These are phyloP conservation scores for Stomorhina lunata DNA, from an alignment of 2,888 invertebrate species.

Conservation along the genomic window DNA sequence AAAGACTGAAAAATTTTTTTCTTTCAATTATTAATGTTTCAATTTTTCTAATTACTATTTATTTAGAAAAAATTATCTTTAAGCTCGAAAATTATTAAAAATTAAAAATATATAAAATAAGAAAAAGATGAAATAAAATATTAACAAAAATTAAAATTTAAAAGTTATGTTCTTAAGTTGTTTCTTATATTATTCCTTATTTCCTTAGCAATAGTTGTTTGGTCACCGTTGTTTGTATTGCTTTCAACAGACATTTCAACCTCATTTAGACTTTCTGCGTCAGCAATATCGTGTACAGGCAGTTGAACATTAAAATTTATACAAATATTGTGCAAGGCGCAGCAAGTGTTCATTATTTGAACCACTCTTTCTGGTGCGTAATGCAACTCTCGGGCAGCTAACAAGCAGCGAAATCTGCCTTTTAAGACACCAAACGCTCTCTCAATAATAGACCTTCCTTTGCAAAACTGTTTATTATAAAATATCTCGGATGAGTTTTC, in stretches of 20 bases:
- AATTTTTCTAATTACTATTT: no score
- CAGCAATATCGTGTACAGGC: constrained; percentile 14
- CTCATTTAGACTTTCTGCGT: constrained; percentile 43
- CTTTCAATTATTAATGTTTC: no score
- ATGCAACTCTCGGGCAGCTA: constrained; percentile 29
- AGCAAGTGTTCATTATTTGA: constrained; percentile 28
- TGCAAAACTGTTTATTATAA: not conserved
- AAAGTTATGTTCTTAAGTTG: constrained; percentile 27
- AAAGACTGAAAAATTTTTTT: no score
- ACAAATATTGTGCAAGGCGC: constrained; percentile 45
- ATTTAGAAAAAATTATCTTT: no score
- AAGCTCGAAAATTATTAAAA: no score
- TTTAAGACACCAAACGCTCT: constrained; percentile 12
- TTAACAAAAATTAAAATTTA: no score
- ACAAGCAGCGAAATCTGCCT: constrained; percentile 21
- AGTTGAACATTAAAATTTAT: constrained; percentile 17
- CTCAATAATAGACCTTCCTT: not conserved
- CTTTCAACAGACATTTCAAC: constrained; percentile 11
- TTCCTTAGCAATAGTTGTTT: constrained; percentile 38
- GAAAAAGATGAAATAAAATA: no score
- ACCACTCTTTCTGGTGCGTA: constrained; percentile 19
- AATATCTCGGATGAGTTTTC: not conserved
- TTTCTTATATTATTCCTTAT: constrained; percentile 43
- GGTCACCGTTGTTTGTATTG: constrained; percentile 21
- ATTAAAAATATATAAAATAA: no score